Evolutionary conservation across 2,797 vertebrate genomes (phyloP), one percentile per base, ranked within the genome.

Genomic region (Paedocypris micromegethes): DNA sequence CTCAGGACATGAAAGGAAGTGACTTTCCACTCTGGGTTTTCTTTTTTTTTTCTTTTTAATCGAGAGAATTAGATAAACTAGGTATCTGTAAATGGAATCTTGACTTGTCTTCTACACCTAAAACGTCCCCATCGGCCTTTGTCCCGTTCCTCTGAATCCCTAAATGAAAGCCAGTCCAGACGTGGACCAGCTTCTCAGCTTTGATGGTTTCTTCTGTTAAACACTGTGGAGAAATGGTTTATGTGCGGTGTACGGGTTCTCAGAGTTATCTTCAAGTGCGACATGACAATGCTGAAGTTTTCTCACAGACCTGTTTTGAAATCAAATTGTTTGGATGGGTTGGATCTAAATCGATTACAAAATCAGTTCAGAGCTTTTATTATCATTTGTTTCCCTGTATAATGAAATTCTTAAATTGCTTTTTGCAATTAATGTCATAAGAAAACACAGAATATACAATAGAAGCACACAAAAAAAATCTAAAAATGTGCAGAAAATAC

Each of bases 41-140:
- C 23, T 23, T 68, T 71, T 42, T 45, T 65, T 49, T 61, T 48
- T 79, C 77, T 78, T 80, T 66, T 81, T 73, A 80, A 82, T 80
- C 79, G 75, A 77, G 75, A 84, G 77, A 84, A 84, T 86, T 80
- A 81, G 76, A 81, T 75, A 87, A 86, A 83, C 77, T 80, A 69
- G 58, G 77, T 79, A 74, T 83, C 72, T 76, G 76, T 82, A 69
- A 65, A 76, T 75, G 62, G 77, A 78, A 81, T 79, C 23, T 76
- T 77, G 78, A 78, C 82, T 80, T 77, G 77, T 79, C 75, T 84
- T 81, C 69, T 78, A 56, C 70, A 64, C 45, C 75, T 68, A 74
- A 71, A 69, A 79, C 68, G 74, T 77, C 70, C 73, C 77, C 72
- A 53, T 76, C 52, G 63, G 71, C 66, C 57, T 78, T 82, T 76